Evolutionary conservation across 2,888 invertebrate genomes (phyloP).

Genomic region (Agrotis ipsilon): DNA sequence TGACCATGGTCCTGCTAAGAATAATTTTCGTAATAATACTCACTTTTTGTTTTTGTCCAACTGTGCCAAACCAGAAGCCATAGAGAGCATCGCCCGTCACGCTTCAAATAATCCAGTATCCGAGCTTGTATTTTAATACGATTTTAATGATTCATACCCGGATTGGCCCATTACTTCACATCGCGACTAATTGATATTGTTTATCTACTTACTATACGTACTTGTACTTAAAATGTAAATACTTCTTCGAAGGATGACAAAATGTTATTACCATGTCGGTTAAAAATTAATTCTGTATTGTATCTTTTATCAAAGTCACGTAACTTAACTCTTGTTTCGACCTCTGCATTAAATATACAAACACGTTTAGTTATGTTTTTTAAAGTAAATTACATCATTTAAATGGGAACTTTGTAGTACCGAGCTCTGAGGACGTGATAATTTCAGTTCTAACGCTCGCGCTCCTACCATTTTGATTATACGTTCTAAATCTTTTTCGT

Average conservation of each 20-base stretch:
- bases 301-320: slow-evolving; percentile 35
- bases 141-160: slow-evolving; percentile 43
- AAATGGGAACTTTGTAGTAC: slow-evolving; percentile 42
- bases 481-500: neutral
- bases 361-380: slow-evolving; percentile 36
- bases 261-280: slow-evolving; percentile 4
- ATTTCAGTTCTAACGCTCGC: neutral
- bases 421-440: slow-evolving; percentile 22
- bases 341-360: slow-evolving; percentile 24
- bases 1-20: neutral
- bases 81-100: slow-evolving; percentile 34
- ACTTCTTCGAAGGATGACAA: slow-evolving; percentile 22
- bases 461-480: neutral
- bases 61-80: neutral
- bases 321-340: slow-evolving; percentile 33
- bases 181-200: slow-evolving; percentile 45
- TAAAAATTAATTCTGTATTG: slow-evolving; percentile 26
- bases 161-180: slow-evolving; percentile 29
- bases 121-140: slow-evolving; percentile 24
- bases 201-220: slow-evolving; percentile 1
- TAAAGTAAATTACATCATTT: slow-evolving; percentile 36
- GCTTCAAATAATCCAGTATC: slow-evolving; percentile 34
- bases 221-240: slow-evolving; percentile 9
- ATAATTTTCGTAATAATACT: neutral
- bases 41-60: neutral